Evolutionary conservation across 2,888 invertebrate species (phyloP).

Genomic region (Hydriomena furcata): DNA sequence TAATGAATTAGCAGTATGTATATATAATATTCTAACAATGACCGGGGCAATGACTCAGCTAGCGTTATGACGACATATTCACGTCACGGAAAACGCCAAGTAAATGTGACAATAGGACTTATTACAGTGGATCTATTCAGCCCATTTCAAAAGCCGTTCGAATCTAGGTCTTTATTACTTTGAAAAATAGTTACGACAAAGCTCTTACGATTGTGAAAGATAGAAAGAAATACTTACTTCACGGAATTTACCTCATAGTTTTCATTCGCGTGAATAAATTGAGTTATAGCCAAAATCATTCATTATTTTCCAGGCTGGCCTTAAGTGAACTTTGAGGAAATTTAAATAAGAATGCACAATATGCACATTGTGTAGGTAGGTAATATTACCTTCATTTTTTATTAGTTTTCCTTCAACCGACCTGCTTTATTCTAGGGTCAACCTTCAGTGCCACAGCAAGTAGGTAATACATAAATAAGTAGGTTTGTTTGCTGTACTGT

Average conservation of each 20-base stretch:
- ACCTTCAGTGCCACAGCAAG: constrained; percentile 4
- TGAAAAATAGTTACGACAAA: constrained; percentile 3
- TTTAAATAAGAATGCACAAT: no score
- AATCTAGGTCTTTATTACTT: constrained; percentile 18
- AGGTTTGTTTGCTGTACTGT: constrained; percentile 3
- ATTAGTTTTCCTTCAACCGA: constrained; percentile 7
- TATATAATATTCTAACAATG: not conserved
- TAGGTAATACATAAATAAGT: not conserved
- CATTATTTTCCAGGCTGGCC: no score
- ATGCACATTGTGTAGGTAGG: not conserved
- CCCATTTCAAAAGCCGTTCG: constrained; percentile 20
- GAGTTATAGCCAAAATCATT: no score
- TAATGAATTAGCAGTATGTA: no score
- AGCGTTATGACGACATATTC: constrained; percentile 27
- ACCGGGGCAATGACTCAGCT: constrained; percentile 1
- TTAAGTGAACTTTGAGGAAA: no score
- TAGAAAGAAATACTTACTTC: no score
- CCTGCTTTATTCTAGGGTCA: constrained; percentile 1
- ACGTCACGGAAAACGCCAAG: constrained; percentile 25
- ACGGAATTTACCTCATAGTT: no score
- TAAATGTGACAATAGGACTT: constrained; percentile 30
- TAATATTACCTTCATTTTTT: not conserved
- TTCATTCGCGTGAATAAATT: no score
- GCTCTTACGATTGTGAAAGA: not conserved
- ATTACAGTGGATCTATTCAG: constrained; percentile 25